Evolutionary conservation across 2,888 invertebrate species (phyloP).

Genomic region (Papilio elwesi): DNA sequence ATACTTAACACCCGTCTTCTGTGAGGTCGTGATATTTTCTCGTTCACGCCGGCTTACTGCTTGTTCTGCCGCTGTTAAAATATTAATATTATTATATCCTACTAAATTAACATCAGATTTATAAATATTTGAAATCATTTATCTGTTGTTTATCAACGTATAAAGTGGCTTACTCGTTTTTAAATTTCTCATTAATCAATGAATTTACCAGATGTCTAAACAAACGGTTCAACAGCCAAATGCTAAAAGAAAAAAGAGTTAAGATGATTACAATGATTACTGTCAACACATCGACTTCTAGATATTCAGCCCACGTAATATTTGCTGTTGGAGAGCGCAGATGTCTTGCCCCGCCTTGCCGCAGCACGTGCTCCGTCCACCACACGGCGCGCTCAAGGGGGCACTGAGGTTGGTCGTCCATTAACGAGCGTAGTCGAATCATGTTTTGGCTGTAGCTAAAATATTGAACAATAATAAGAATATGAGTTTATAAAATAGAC

Average conservation of each 20-base stretch:
- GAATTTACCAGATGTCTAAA: not conserved
- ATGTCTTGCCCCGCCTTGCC: conserved; percentile 50
- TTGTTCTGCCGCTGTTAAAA: no score
- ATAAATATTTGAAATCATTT: no score
- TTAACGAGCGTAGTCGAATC: conserved; percentile 42
- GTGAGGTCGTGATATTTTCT: no score
- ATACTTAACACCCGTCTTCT: no score
- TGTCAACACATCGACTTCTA: conserved; percentile 46
- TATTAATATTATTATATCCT: no score
- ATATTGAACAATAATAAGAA: conserved; percentile 19
- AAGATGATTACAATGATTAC: conserved; percentile 32
- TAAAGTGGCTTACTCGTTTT: not conserved
- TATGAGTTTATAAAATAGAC: not conserved
- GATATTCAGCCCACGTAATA: conserved; percentile 48
- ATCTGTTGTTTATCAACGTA: no score
- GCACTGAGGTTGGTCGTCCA: conserved; percentile 48
- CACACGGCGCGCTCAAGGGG: conserved; percentile 56
- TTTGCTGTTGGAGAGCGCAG: conserved; percentile 49
- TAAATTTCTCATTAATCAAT: conserved; percentile 2
- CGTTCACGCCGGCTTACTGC: no score
- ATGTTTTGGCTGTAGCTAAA: conserved; percentile 49
- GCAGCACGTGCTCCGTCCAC: conserved; percentile 56
- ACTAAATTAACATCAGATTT: no score
- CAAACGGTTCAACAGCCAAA: not conserved
- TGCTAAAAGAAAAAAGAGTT: not conserved